Evolutionary conservation across 2,113 vertebrate species (phyloP).

Genomic region (Emydura subglobosa): DNA sequence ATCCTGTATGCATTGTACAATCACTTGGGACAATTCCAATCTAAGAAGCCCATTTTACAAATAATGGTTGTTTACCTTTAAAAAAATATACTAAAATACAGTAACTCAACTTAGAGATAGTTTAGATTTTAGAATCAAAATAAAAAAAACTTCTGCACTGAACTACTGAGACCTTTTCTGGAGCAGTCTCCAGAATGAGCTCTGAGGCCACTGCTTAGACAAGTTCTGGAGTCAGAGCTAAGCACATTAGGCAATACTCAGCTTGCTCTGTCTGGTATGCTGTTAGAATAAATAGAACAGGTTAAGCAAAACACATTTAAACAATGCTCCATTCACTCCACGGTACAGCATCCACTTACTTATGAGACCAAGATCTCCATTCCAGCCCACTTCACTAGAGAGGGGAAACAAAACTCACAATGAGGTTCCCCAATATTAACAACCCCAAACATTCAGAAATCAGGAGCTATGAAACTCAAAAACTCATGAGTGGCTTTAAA

Average conservation of each 20-base stretch:
- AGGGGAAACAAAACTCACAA: not conserved
- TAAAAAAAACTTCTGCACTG: accelerated
- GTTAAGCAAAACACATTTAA: not conserved
- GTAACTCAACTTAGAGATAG: not conserved
- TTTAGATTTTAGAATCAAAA: accelerated
- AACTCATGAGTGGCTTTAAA: not conserved
- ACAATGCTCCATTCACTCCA: not conserved
- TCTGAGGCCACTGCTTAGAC: accelerated
- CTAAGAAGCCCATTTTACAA: not conserved
- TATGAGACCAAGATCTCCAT: not conserved
- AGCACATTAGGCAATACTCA: accelerated
- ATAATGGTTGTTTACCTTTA: not conserved
- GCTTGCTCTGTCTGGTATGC: not conserved
- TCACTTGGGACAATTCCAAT: not conserved
- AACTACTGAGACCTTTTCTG: not conserved
- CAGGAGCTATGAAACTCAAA: not conserved
- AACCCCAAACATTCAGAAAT: not conserved
- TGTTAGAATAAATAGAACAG: not conserved
- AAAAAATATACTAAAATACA: not conserved
- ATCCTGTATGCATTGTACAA: not conserved
- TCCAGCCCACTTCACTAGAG: not conserved
- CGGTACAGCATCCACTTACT: not conserved
- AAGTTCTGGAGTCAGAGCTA: not conserved
- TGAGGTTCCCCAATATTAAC: not conserved
- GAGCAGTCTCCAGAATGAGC: not conserved